Percentiles rank a stretch among this genome's conserved stretches.
These are phyloP conservation scores for Clavelina lepadiformis DNA, from an alignment of 23 tunicate genomes.

Conservation along the genomic window DNA sequence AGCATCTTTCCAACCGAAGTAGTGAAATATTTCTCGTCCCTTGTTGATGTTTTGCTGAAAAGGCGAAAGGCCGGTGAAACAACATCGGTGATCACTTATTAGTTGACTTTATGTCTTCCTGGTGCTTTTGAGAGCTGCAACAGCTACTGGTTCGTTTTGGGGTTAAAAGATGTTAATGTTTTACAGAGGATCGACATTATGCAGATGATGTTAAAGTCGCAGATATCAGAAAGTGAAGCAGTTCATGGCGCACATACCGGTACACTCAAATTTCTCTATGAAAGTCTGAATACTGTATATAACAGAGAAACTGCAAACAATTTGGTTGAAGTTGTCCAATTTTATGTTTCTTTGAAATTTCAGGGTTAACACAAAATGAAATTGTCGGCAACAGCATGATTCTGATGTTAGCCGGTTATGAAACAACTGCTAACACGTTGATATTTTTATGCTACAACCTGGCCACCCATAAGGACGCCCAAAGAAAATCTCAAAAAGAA, in stretches of 20 bases:
- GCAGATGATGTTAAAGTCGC: background rate
- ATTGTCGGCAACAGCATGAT: slow-evolving; percentile 46
- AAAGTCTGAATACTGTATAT: background rate
- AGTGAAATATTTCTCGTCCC: background rate
- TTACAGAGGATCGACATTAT: slow-evolving; percentile 5
- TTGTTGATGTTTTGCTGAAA: slow-evolving; percentile 7
- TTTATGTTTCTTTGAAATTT: too few species aligned
- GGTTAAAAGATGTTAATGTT: background rate
- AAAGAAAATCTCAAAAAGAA: slow-evolving; percentile 30
- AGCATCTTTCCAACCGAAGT: slow-evolving; percentile 3
- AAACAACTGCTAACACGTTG: slow-evolving; percentile 46
- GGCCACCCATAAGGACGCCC: slow-evolving; percentile 45
- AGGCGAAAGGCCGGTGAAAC: background rate
- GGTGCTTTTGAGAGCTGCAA: too few species aligned
- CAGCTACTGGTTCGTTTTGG: too few species aligned
- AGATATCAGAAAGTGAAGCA: background rate
- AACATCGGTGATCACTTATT: too few species aligned
- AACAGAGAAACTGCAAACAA: background rate
- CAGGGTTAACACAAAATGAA: slow-evolving; percentile 51
- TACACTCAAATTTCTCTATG: background rate
- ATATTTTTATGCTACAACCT: slow-evolving; percentile 35
- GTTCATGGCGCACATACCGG: background rate
- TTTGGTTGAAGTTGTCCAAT: background rate
- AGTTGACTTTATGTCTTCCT: too few species aligned
- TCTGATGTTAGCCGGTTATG: slow-evolving; percentile 56